Conservation (phyloP, 1,140 invertebrate genomes). For the Eubasilissa regina region DNA sequence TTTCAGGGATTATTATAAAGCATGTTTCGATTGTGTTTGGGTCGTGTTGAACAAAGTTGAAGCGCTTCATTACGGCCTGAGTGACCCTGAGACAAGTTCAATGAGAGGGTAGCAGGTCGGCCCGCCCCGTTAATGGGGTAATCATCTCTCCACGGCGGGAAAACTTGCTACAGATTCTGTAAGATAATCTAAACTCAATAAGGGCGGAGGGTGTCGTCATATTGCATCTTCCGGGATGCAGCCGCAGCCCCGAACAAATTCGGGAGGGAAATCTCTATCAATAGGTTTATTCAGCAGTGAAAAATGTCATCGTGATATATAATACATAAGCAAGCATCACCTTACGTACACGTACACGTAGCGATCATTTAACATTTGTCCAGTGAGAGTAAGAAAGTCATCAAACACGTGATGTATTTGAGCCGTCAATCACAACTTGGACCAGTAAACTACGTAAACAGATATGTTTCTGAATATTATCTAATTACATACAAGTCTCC, state of each 20-base stretch:
- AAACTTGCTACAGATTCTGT: slow-evolving; percentile 58
- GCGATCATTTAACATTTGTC: no score
- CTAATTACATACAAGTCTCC: no score
- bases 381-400: no score
- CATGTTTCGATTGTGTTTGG: slow-evolving; percentile 6
- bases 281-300: no score
- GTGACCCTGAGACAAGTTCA: slow-evolving; percentile 46
- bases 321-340: no score
- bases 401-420: no score
- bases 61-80: slow-evolving; percentile 27
- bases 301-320: no score
- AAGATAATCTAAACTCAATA: slow-evolving; percentile 59
- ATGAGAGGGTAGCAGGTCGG: slow-evolving; percentile 39
- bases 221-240: neutral
- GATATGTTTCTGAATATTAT: no score
- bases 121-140: slow-evolving; percentile 53
- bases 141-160: slow-evolving; percentile 48
- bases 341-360: no score
- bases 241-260: neutral
- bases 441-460: no score
- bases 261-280: no score
- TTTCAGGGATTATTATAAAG: neutral
- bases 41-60: slow-evolving; percentile 16
- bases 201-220: slow-evolving; percentile 30
- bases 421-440: no score